phyloP scores from a whole-genome alignment of 2,888 invertebrate species.

The Agrochola circellaris region DNA sequence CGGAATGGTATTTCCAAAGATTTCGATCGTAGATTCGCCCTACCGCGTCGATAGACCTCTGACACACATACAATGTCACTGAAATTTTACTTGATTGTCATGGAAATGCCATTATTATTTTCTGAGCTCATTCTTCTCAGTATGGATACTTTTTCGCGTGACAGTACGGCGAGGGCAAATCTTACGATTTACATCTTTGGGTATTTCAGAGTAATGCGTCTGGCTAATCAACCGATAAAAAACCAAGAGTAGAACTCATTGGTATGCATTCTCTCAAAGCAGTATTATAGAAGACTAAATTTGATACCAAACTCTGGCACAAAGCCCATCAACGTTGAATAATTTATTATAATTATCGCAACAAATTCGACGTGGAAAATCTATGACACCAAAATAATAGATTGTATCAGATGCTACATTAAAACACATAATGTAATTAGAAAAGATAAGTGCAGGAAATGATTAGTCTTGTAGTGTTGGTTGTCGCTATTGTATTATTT shows the following conservation, averaged over 20 bases:
- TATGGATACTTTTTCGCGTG: not conserved
- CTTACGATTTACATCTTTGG: not conserved
- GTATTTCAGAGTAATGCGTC: not conserved
- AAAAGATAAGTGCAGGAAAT: not conserved
- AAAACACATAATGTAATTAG: not conserved
- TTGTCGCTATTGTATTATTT: not conserved
- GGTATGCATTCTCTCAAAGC: conserved; percentile 2
- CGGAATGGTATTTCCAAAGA: conserved; percentile 11
- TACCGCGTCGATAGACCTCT: not conserved
- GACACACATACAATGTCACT: not conserved
- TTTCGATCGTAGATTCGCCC: conserved; percentile 1
- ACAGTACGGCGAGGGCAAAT: not conserved
- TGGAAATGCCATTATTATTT: not conserved
- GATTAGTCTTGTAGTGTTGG: not conserved
- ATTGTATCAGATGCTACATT: not conserved
- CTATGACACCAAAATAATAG: conserved; percentile 6
- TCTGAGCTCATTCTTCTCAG: not conserved
- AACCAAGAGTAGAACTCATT: not conserved
- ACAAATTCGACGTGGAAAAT: conserved; percentile 4
- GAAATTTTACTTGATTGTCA: not conserved
- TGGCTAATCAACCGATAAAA: not conserved
- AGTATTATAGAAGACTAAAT: conserved; percentile 2
- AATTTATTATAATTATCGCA: not conserved
- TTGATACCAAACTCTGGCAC: conserved; percentile 26
- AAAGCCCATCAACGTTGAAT: conserved; percentile 7